A percentile compares a stretch with the other conserved stretches of the same genome.
phyloP scores from a whole-genome alignment of 2,113 vertebrate genomes.

The Collichthys lucidus region DNA sequence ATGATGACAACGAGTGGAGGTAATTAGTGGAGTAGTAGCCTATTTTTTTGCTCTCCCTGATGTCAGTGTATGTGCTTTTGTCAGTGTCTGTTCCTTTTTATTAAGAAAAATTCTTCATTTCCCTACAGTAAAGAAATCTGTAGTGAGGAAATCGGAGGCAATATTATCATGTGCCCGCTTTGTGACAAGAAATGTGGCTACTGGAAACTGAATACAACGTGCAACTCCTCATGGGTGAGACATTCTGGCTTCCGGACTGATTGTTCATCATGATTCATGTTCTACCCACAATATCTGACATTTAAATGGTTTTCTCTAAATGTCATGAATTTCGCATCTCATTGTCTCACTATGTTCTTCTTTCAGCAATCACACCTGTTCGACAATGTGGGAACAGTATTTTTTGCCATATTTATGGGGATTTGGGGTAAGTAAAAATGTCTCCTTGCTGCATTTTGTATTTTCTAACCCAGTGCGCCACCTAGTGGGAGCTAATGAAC shows the following conservation, averaged over 20 bases:
- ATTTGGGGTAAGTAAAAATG: constrained; percentile 94
- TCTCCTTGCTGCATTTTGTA: not conserved
- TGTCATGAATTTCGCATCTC: not conserved
- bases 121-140: constrained; percentile 92
- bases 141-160: constrained; percentile 87
- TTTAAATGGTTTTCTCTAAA: constrained; percentile 15
- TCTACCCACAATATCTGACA: constrained; percentile 14
- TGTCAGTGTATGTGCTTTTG: not conserved
- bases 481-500: constrained; percentile 52
- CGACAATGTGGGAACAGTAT: constrained; percentile 96
- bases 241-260: constrained; percentile 2
- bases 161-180: constrained; percentile 96
- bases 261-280: constrained; percentile 12
- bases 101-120: not conserved
- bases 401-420: constrained; percentile 99
- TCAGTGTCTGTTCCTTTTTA: not conserved
- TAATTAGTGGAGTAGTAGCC: constrained; percentile 55
- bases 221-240: constrained; percentile 90
- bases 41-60: not conserved
- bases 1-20: constrained; percentile 90
- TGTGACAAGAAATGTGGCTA: constrained; percentile 93
- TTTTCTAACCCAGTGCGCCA: constrained; percentile 50
- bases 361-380: constrained; percentile 95
- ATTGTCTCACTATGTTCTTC: constrained; percentile 36
- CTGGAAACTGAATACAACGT: constrained; percentile 94